phyloP scores from a whole-genome alignment of 2,888 invertebrate genomes.

The Tineola bisselliella region DNA sequence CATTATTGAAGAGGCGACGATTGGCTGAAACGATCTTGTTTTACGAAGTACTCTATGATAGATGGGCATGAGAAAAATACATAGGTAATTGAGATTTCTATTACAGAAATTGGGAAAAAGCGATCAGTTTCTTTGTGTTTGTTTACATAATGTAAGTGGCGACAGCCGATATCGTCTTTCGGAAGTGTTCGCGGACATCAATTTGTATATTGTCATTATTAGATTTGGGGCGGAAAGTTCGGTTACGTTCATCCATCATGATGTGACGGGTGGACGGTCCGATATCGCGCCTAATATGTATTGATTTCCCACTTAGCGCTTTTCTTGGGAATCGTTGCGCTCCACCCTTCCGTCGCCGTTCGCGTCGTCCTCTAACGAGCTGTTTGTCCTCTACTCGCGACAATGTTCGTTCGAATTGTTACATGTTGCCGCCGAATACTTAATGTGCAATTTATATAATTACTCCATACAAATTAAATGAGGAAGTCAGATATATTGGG shows the following conservation, averaged over 20 bases:
- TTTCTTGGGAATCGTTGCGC: slow-evolving; percentile 61
- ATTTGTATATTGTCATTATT: slow-evolving; percentile 69
- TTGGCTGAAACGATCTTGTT: slow-evolving; percentile 57
- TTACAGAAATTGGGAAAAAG: slow-evolving; percentile 26
- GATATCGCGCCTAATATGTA: slow-evolving; percentile 68
- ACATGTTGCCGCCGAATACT: slow-evolving; percentile 23
- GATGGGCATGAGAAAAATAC: slow-evolving; percentile 41
- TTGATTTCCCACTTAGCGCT: slow-evolving; percentile 68
- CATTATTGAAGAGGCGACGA: slow-evolving; percentile 50
- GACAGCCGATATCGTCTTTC: slow-evolving; percentile 56
- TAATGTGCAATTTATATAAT: neutral
- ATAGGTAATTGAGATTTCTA: slow-evolving; percentile 48
- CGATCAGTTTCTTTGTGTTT: slow-evolving; percentile 52
- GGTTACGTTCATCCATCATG: slow-evolving; percentile 65
- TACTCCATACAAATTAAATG: neutral
- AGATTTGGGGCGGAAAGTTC: slow-evolving; percentile 58
- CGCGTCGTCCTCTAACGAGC: slow-evolving; percentile 58
- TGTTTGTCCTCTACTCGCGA: slow-evolving; percentile 62
- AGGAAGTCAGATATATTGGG: too few relatives aligned
- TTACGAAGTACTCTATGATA: slow-evolving; percentile 38
- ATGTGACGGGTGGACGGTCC: slow-evolving; percentile 59
- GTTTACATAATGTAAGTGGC: slow-evolving; percentile 64
- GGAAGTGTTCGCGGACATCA: slow-evolving; percentile 59
- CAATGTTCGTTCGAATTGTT: slow-evolving; percentile 27
- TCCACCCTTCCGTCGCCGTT: slow-evolving; percentile 62